phyloP scores from a whole-genome alignment of 2,888 invertebrate genomes.

The Escarpia spicata region DNA sequence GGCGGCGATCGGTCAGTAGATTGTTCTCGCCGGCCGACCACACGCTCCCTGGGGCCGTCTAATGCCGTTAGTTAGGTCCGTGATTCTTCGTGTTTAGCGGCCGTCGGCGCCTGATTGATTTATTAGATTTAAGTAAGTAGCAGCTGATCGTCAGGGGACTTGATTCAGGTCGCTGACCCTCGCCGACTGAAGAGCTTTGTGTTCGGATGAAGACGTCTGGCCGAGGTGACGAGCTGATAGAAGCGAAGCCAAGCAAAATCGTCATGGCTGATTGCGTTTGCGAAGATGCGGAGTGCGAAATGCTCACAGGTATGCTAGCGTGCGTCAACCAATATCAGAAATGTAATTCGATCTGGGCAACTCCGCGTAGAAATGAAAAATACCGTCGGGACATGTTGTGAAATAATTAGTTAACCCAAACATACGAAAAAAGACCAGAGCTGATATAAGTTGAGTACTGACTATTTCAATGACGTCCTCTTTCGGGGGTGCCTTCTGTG shows the following conservation, averaged over 20 bases:
- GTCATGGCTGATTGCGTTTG: too few species aligned
- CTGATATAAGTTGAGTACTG: background rate
- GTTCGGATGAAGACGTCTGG: background rate
- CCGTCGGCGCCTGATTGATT: background rate
- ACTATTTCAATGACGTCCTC: background rate
- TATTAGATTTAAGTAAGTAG: slow-evolving; percentile 6
- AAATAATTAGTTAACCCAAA: background rate
- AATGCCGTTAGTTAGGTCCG: slow-evolving; percentile 1
- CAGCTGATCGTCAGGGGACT: background rate
- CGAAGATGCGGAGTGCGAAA: too few species aligned
- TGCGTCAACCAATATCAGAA: background rate
- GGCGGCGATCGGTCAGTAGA: background rate
- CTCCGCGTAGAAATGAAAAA: background rate
- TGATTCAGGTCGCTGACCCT: background rate
- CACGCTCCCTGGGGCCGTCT: slow-evolving; percentile 26
- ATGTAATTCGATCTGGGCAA: background rate
- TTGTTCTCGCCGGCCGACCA: background rate
- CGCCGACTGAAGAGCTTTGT: background rate
- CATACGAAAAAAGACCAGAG: background rate
- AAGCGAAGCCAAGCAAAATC: background rate
- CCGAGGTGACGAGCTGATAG: background rate
- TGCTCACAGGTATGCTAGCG: too few species aligned
- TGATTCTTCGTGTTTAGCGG: slow-evolving; percentile 16
- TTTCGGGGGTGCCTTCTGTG: background rate
- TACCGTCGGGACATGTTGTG: background rate